Evolutionary conservation across 2,797 vertebrate genomes (phyloP).

Genomic region (Hemibagrus guttatus): DNA sequence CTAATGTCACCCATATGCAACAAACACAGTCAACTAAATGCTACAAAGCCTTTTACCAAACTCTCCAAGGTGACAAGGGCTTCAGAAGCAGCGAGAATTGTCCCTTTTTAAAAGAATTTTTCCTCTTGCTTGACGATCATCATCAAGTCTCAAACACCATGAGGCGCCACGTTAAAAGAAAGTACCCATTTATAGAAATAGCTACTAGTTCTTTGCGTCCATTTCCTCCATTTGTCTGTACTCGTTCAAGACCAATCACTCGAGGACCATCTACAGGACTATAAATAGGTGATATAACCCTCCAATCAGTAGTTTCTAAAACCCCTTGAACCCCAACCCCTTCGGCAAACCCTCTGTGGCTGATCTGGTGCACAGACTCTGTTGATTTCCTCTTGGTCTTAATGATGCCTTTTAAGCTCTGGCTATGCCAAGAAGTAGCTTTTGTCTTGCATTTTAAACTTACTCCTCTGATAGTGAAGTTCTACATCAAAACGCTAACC

Average conservation of each 20-base stretch:
- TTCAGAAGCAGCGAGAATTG: neutral
- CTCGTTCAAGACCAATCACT: neutral
- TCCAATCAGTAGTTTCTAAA: neutral
- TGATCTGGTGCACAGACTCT: neutral
- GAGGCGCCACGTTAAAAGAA: too few relatives aligned
- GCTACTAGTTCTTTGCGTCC: neutral
- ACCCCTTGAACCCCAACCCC: neutral
- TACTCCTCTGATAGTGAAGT: neutral
- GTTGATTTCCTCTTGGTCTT: too few relatives aligned
- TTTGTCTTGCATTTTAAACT: neutral
- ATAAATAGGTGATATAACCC: neutral
- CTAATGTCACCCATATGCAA: neutral
- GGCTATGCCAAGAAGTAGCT: neutral
- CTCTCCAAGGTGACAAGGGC: neutral
- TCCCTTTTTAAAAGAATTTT: neutral
- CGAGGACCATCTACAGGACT: neutral
- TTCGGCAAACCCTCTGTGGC: neutral
- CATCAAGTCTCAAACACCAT: neutral
- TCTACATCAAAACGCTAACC: neutral
- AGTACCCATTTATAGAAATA: neutral
- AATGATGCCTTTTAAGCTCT: neutral
- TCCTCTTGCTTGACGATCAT: neutral
- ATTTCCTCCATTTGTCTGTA: too few relatives aligned
- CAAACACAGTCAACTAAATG: neutral
- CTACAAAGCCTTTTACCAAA: neutral